Percentiles rank a stretch among this genome's conserved stretches.
These are phyloP conservation scores for Thomomys bottae DNA, from an alignment of 2,113 vertebrate species.

Conservation along the genomic window DNA sequence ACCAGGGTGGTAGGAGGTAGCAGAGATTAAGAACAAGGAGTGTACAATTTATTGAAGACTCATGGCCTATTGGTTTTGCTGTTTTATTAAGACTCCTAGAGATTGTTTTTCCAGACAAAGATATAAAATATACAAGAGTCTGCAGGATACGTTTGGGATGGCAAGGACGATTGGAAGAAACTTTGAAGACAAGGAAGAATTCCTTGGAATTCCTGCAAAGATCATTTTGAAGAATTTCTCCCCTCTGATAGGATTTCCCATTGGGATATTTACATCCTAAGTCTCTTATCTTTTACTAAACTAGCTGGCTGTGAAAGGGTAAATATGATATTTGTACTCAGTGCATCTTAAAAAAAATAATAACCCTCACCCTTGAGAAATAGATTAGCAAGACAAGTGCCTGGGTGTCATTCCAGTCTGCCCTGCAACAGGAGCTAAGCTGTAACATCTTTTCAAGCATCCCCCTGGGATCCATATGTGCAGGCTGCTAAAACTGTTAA, in stretches of 20 bases:
- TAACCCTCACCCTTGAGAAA: constrained; percentile 34
- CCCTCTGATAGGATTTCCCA: background rate
- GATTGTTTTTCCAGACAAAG: background rate
- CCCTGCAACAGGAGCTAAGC: constrained; percentile 89
- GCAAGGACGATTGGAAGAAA: background rate
- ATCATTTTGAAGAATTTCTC: background rate
- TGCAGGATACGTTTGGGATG: background rate
- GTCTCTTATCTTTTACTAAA: background rate
- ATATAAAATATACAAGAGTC: constrained; percentile 37
- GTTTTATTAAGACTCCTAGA: background rate
- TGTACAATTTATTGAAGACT: background rate
- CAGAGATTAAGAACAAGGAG: background rate
- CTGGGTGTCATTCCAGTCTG: constrained; percentile 82
- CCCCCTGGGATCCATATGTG: constrained; percentile 89
- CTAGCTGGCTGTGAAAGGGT: background rate
- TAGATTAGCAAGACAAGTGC: constrained; percentile 28
- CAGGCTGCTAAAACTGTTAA: constrained; percentile 90
- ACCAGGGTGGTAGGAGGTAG: background rate
- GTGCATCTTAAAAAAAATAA: background rate
- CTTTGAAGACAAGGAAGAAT: background rate
- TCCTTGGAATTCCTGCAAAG: background rate
- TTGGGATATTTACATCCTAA: background rate
- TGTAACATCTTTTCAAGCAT: constrained; percentile 87
- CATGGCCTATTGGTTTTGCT: constrained; percentile 47
- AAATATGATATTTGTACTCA: background rate